phyloP scores from a whole-genome alignment of 1,140 invertebrate genomes.

The Cotesia chilonis region DNA sequence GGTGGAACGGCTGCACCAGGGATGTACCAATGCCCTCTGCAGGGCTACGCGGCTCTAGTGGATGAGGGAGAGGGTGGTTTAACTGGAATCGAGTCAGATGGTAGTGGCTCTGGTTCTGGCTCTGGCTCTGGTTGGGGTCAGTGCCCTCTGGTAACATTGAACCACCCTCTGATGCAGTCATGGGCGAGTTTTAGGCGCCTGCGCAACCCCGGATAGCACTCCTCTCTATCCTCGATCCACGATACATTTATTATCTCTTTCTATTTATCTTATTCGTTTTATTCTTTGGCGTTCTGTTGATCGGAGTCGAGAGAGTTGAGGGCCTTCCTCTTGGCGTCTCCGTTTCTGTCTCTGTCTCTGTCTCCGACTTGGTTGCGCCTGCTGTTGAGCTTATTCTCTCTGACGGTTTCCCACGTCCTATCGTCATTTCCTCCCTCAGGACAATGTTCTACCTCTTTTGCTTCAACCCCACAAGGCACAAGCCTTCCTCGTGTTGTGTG shows the following conservation, averaged over 20 bases:
- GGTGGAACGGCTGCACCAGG: constrained; percentile 43
- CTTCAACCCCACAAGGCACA: constrained; percentile 15
- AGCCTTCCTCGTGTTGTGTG: constrained; percentile 23
- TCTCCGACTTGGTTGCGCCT: background rate
- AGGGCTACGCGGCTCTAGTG: no score
- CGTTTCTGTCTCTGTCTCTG: no score
- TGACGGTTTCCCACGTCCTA: constrained; percentile 20
- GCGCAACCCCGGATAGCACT: constrained; percentile 48
- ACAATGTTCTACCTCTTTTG: constrained; percentile 13
- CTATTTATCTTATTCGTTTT: constrained; percentile 20
- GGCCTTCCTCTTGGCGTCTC: no score
- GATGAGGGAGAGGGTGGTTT: constrained; percentile 33
- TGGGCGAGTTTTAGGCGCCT: constrained; percentile 58
- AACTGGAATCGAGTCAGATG: constrained; percentile 40
- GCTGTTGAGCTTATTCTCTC: constrained; percentile 8
- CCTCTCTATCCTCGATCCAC: constrained; percentile 7
- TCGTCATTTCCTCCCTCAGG: constrained; percentile 23
- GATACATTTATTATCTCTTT: constrained; percentile 10
- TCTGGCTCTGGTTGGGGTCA: constrained; percentile 55
- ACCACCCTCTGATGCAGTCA: constrained; percentile 65
- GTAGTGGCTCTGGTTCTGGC: constrained; percentile 44
- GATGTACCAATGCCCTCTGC: constrained; percentile 51
- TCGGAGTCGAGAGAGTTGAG: no score
- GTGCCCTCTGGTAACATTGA: constrained; percentile 66
- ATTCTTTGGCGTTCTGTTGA: no score